Conservation (phyloP, 2,797 vertebrate genomes). For the Sebastes ruberrimus region DNA sequence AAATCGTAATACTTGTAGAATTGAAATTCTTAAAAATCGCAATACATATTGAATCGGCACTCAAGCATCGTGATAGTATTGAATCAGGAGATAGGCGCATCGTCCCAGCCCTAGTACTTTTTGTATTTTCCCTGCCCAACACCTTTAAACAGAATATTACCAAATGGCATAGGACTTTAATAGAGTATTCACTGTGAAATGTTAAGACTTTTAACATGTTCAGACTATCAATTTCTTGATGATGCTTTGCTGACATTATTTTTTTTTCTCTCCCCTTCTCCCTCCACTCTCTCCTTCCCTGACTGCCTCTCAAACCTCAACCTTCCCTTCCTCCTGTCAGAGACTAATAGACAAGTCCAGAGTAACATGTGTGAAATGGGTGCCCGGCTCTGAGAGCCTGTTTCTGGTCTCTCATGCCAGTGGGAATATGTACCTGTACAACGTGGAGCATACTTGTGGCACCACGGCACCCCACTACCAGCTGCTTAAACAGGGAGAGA, state of each 20-base stretch:
- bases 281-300: slow-evolving; percentile 51
- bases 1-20: too few relatives aligned
- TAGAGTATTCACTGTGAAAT: not conserved
- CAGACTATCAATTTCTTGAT: not conserved
- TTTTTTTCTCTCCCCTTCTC: slow-evolving; percentile 25
- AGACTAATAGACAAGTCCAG: slow-evolving; percentile 99
- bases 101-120: not conserved
- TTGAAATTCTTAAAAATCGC: too few relatives aligned
- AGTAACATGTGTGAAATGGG: slow-evolving; percentile 98
- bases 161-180: not conserved
- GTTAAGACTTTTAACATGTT: not conserved
- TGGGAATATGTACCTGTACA: slow-evolving; percentile 98
- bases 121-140: not conserved
- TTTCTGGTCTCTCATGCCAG: slow-evolving; percentile 97
- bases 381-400: slow-evolving; percentile 96
- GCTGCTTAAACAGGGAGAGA: slow-evolving; percentile 97
- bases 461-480: slow-evolving; percentile 96
- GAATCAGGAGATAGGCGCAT: too few relatives aligned
- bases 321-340: slow-evolving; percentile 68
- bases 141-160: not conserved
- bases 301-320: slow-evolving; percentile 65
- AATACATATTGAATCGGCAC: too few relatives aligned
- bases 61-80: too few relatives aligned
- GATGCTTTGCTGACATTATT: slow-evolving; percentile 30
- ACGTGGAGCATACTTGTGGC: slow-evolving; percentile 96